These are phyloP conservation scores for Drosophila repletoides DNA, from an alignment of 1,140 invertebrate species.

Conservation along the genomic window DNA sequence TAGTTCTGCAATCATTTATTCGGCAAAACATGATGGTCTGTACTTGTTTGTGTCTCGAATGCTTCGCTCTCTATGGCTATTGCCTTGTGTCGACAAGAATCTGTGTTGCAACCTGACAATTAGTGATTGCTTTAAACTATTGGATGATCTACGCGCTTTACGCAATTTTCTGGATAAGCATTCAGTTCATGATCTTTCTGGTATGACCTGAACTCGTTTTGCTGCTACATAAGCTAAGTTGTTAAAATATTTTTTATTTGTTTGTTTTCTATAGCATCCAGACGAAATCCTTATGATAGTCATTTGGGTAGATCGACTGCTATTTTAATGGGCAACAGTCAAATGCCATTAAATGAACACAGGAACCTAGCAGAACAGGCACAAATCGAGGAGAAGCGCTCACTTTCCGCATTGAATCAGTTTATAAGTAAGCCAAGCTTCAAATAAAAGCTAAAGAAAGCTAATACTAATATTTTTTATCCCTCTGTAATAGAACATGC, in stretches of 20 bases:
- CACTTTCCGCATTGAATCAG: conserved; percentile 89
- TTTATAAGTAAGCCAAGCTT: conserved; percentile 85
- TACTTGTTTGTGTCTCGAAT: conserved; percentile 95
- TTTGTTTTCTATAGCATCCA: conserved; percentile 12
- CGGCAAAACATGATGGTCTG: conserved; percentile 94
- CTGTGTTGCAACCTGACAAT: conserved; percentile 83
- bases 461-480: not conserved
- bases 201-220: conserved; percentile 31
- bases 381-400: conserved; percentile 87
- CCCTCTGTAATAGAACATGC: conserved; percentile 84
- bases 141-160: conserved; percentile 83
- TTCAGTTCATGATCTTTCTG: conserved; percentile 72
- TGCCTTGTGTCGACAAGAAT: conserved; percentile 85
- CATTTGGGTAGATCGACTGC: conserved; percentile 72
- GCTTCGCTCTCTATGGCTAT: conserved; percentile 91
- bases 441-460: not conserved
- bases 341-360: conserved; percentile 58
- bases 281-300: conserved; percentile 47
- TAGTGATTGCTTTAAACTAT: conserved; percentile 83
- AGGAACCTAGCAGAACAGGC: conserved; percentile 82
- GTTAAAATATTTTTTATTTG: not conserved
- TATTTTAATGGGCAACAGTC: conserved; percentile 43
- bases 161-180: conserved; percentile 82
- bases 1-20: conserved; percentile 65
- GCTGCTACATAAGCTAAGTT: not conserved